These are phyloP conservation scores for Zygaena filipendulae DNA, from an alignment of 2,888 invertebrate genomes.

Conservation along the genomic window DNA sequence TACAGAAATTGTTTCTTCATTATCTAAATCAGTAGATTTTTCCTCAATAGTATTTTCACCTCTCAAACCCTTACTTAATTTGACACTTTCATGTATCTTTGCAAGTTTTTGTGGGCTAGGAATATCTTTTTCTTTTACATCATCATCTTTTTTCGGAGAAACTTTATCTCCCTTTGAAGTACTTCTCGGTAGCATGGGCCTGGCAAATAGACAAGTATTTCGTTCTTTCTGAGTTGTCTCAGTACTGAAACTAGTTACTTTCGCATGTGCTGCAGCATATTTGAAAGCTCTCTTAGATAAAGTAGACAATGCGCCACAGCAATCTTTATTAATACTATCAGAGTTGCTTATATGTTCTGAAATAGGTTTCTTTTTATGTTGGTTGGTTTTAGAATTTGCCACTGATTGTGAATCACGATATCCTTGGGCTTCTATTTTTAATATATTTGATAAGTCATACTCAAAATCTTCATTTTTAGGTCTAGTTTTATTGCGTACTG, in stretches of 20 bases:
- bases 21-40: too few relatives aligned
- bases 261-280: constrained; percentile 40
- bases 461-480: constrained; percentile 77
- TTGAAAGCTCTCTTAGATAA: constrained; percentile 45
- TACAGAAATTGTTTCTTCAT: too few relatives aligned
- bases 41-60: too few relatives aligned
- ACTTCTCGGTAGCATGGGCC: constrained; percentile 46
- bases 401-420: constrained; percentile 44
- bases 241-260: constrained; percentile 26
- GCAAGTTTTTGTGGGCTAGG: constrained; percentile 1
- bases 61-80: too few relatives aligned
- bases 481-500: constrained; percentile 73
- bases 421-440: constrained; percentile 63
- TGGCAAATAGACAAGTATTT: constrained; percentile 34
- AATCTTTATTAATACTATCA: constrained; percentile 42
- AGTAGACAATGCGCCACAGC: constrained; percentile 40
- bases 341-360: constrained; percentile 28
- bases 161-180: constrained; percentile 33
- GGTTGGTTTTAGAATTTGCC: constrained; percentile 27
- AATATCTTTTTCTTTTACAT: constrained; percentile 1
- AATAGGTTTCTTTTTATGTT: constrained; percentile 37
- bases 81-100: constrained; percentile 18
- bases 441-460: constrained; percentile 72
- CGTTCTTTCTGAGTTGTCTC: constrained; percentile 27
- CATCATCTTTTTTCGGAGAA: constrained; percentile 47